Conservation (phyloP, 2,113 vertebrate species). For the Lampris incognitus region DNA sequence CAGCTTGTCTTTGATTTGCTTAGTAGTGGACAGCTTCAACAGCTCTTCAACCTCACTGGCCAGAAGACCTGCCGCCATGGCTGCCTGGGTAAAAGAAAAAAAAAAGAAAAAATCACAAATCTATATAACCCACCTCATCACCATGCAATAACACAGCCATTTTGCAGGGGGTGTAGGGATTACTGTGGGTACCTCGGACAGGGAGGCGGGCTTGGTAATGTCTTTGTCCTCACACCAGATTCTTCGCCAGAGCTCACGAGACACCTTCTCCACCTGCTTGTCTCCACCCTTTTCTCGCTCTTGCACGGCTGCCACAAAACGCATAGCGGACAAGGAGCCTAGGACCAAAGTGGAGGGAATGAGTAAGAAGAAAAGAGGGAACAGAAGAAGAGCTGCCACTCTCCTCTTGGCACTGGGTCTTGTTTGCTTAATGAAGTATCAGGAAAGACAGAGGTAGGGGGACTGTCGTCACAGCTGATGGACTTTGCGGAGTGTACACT, state of each 20-base stretch:
- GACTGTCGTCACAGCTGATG: too few species aligned
- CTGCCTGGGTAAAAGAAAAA: conserved; percentile 78
- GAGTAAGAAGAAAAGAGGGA: neutral
- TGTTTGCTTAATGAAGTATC: neutral
- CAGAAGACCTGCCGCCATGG: conserved; percentile 85
- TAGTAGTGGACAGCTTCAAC: conserved; percentile 74
- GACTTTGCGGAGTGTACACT: too few species aligned
- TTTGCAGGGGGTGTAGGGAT: neutral
- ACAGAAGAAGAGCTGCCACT: neutral
- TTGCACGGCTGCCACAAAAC: conserved; percentile 85
- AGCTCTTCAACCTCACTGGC: conserved; percentile 72
- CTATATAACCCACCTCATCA: neutral
- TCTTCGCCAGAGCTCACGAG: conserved; percentile 88
- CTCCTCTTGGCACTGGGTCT: neutral
- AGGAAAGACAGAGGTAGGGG: neutral
- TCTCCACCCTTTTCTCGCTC: conserved; percentile 64
- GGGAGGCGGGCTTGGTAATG: conserved; percentile 78
- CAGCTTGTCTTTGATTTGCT: conserved; percentile 88
- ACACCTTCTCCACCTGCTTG: conserved; percentile 80
- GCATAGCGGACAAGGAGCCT: conserved; percentile 88
- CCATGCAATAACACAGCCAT: neutral
- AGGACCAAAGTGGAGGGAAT: neutral
- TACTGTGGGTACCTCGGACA: conserved; percentile 70
- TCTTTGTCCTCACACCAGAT: conserved; percentile 89
- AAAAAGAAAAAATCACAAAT: neutral